These are phyloP conservation scores for Hyalella azteca DNA, from an alignment of 2,888 invertebrate species.

Conservation along the genomic window DNA sequence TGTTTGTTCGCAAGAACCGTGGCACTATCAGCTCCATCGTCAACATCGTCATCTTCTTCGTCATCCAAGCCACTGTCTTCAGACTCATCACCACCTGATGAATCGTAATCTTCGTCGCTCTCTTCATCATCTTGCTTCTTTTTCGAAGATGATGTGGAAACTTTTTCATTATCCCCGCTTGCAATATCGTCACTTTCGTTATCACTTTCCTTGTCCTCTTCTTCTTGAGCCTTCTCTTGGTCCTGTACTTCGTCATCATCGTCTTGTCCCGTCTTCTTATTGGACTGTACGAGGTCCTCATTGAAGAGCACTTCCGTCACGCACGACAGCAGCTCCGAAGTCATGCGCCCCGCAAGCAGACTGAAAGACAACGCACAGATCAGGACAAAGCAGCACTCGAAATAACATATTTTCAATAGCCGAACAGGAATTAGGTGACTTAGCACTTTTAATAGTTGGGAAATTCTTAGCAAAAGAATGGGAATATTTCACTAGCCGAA, in stretches of 20 bases:
- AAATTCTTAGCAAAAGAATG: too few species aligned
- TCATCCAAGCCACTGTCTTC: neutral
- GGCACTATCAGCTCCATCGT: too few species aligned
- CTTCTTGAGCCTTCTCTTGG: neutral
- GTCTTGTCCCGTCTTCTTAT: neutral
- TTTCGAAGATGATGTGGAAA: neutral
- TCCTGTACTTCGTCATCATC: neutral
- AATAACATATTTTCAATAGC: too few species aligned
- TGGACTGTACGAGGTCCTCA: neutral
- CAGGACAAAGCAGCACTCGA: too few species aligned
- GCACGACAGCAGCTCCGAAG: neutral
- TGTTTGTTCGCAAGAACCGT: too few species aligned
- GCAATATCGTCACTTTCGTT: neutral
- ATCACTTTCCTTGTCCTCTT: neutral
- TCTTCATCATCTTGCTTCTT: neutral
- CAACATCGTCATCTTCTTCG: neutral
- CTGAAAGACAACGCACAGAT: neutral
- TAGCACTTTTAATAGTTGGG: too few species aligned
- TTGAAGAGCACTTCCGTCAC: constrained; percentile 13
- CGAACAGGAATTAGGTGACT: too few species aligned
- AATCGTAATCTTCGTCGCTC: neutral
- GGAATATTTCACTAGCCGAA: too few species aligned
- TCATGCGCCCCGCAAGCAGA: constrained; percentile 16
- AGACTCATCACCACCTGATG: neutral
- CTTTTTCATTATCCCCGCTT: neutral